Base-by-base conservation (phyloP, 2,113 vertebrate species). In the Nerophis lumbriciformis region DNA sequence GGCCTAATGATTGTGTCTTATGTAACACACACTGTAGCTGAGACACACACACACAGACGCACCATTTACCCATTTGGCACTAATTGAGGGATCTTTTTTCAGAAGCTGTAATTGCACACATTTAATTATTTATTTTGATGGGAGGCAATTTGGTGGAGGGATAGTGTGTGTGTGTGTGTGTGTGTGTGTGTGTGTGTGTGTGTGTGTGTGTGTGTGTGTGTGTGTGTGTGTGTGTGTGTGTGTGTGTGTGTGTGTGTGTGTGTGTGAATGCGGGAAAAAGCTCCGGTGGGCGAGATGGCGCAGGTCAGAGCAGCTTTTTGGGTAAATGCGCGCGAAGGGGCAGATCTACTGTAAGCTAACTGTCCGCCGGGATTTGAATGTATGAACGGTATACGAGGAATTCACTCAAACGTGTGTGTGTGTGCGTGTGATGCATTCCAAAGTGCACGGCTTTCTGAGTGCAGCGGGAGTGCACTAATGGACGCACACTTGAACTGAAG, bases 41-140 rank as follows among this genome's bases (percentile, higher is more conserved):
- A 19, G 19, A 53, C 67, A 36, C 52, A 45, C 58, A 14, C 49
- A 28, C 48, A 48, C 59, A 58, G 19, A 15, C 73, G 77, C 42
- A 56, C 79, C 82, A 86, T 83, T 83, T 84, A 87, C 74, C 81
- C 79, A 77, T 82, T 85, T 79, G 80, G 77, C 69, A 75, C 83
- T 89, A 89, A 89, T 87, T 84, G 85, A 88, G 76, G 82, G 78
- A 79, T 84, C 80, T 88, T 88, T 88, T 88, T 86, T 90, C 81
- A 68, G 83, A 87, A 85, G 84, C 83, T 66, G 84, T 81, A 87
- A 86, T 85, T 82, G 82, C 80, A 54, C n/a, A 35, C 76, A 83
- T 87, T 89, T 85, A 88, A 89, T 88, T 86, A 89, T 88, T 90
- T 88, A 89, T 88, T 88, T 88, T 86, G 83, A 82, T 77, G 61